A percentile compares a stretch with the other conserved stretches of the same genome.
Conservation (phyloP, 2,888 invertebrate genomes). For the Bellardia pandia region DNA sequence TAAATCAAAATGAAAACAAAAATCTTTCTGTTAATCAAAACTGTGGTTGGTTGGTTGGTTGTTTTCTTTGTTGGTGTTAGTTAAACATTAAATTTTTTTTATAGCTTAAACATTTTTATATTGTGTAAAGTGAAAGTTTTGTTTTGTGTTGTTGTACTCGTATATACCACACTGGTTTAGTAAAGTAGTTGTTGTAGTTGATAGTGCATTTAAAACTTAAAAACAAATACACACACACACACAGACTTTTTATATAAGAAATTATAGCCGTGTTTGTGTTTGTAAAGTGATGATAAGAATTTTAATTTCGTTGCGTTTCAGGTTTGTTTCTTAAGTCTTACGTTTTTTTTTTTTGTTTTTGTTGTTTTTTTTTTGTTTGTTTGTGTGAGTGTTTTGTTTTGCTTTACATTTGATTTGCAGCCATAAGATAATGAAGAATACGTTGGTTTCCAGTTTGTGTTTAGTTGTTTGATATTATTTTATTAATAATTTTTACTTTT, state of each 20-base stretch:
- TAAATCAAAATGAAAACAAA: constrained; percentile 47
- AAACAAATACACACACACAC: constrained; percentile 7
- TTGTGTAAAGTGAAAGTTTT: constrained; percentile 73
- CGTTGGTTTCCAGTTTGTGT: constrained; percentile 51
- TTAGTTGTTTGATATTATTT: neutral
- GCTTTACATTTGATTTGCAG: constrained; percentile 37
- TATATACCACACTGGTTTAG: constrained; percentile 35
- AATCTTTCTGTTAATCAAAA: constrained; percentile 20
- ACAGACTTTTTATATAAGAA: constrained; percentile 7
- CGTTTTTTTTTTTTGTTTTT: constrained; percentile 38
- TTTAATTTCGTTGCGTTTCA: constrained; percentile 75
- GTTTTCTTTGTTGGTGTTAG: constrained; percentile 10
- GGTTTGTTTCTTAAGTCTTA: constrained; percentile 70
- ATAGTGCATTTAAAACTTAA: constrained; percentile 42
- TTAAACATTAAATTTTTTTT: constrained; percentile 26
- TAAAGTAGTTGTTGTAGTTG: constrained; percentile 68
- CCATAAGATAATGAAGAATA: constrained; percentile 54
- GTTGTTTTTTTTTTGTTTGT: constrained; percentile 13
- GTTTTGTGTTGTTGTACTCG: constrained; percentile 24
- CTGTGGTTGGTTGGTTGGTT: neutral
- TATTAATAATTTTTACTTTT: constrained; percentile 53
- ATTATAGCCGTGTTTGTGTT: neutral
- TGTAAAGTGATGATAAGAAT: constrained; percentile 77
- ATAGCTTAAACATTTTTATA: constrained; percentile 14
- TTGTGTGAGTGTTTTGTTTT: constrained; percentile 21